phyloP scores from a whole-genome alignment of 1,140 invertebrate species.

The Tetramorium parvispinum region DNA sequence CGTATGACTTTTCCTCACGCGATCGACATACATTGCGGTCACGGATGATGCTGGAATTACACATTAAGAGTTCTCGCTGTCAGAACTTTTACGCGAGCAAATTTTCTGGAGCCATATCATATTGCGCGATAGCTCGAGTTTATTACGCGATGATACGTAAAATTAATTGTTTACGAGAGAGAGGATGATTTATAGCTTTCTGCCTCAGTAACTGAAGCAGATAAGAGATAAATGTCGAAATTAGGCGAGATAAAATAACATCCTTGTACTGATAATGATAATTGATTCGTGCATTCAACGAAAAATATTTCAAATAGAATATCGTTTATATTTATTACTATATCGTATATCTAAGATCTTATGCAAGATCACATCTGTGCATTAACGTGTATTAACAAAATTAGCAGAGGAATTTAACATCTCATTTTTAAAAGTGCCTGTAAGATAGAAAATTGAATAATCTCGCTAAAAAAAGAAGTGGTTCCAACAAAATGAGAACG shows the following conservation, averaged over 20 bases:
- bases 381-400: neutral
- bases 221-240: conserved; percentile 55
- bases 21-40: conserved; percentile 25
- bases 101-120: neutral
- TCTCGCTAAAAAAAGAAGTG: neutral
- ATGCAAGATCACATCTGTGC: neutral
- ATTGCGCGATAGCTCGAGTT: conserved; percentile 31
- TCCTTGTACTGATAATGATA: conserved; percentile 41
- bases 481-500: neutral
- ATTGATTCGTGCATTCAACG: conserved; percentile 4
- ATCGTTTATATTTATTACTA: neutral
- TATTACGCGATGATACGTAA: conserved; percentile 48
- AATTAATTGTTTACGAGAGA: conserved; percentile 51
- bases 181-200: conserved; percentile 41
- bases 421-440: neutral
- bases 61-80: neutral
- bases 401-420: neutral
- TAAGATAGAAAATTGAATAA: neutral
- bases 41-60: conserved; percentile 27
- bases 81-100: neutral
- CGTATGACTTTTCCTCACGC: conserved; percentile 19
- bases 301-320: neutral
- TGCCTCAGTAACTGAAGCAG: conserved; percentile 20
- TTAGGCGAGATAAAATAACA: conserved; percentile 52
- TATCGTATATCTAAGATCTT: neutral